Evolutionary conservation across 2,797 vertebrate genomes (phyloP), one percentile per base, ranked within the genome.

Genomic region (Pygocentrus nattereri): DNA sequence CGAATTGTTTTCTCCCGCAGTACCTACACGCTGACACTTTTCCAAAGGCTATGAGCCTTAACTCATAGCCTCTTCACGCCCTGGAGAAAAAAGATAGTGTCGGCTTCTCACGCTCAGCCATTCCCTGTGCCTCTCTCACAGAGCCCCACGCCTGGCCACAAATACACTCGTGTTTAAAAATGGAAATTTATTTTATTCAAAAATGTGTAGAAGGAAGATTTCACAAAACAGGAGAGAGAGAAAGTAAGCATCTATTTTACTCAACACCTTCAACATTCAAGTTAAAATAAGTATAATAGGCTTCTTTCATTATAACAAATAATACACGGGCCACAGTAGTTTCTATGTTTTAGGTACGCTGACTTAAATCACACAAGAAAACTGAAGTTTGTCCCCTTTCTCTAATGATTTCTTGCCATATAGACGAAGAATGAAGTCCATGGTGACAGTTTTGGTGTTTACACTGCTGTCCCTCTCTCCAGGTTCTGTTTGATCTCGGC

Each of bases 401-500:
- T 68, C 23, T 65, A 50, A 65, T 7, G 18, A 41, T 19, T 59
- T 41, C 41, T 65, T 59, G 25, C 11, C 13, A 6, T 16, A 19
- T 58, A 11, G 30, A 31, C 49, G 30, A 74, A 58, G 44, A n/a
- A 54, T 34, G 30, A 15, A 38, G 56, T 21, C 49, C 27, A 31
- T 54, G 65, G 47, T 3, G 13, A 65, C 64, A n/a, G 21, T 18
- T 54, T 67, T 30, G 54, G 15, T 10, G 2, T n/a, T 93, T 93
- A 99, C 47, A 99, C 97, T 0, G 98, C 97, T 0, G 98, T 99
- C 82, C 97, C 98, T 87, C 98, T 95, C 93, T 99, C 98, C 95
- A 99, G 76, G 91, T 99, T 99, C 90, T 99, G 97, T 61, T 99
- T 99, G 89, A 99, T 99, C 91, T 99, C 98, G 0, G 97, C 97